These are phyloP conservation scores for Serrognathus titanus DNA, from an alignment of 2,888 invertebrate species.

Conservation along the genomic window DNA sequence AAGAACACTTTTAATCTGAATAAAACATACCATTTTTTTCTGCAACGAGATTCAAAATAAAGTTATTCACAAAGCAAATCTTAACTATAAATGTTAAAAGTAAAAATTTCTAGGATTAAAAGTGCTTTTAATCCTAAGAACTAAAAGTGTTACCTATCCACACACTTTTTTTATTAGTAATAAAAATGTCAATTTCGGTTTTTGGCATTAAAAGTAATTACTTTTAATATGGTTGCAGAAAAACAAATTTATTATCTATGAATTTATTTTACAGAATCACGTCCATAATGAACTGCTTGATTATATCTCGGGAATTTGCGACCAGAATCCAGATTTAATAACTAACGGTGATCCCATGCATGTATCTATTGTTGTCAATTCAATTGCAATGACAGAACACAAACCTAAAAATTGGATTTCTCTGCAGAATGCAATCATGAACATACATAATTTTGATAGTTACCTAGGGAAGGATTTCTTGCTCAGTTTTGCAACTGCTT, in stretches of 20 bases:
- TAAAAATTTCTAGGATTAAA: too few relatives aligned
- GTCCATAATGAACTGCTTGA: constrained; percentile 57
- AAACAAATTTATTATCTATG: not conserved
- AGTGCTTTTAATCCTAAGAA: too few relatives aligned
- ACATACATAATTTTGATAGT: constrained; percentile 32
- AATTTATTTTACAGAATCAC: constrained; percentile 52
- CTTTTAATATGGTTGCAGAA: too few relatives aligned
- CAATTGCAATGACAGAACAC: constrained; percentile 57
- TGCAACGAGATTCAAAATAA: too few relatives aligned
- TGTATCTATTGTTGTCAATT: constrained; percentile 53
- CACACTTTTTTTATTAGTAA: too few relatives aligned
- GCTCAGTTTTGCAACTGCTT: constrained; percentile 54
- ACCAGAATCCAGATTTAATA: constrained; percentile 46
- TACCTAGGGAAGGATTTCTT: constrained; percentile 47
- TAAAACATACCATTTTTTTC: too few relatives aligned
- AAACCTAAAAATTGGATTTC: constrained; percentile 57
- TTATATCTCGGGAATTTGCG: constrained; percentile 54
- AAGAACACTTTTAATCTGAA: too few relatives aligned
- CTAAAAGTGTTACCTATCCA: too few relatives aligned
- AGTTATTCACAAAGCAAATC: too few relatives aligned
- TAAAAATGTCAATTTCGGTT: too few relatives aligned
- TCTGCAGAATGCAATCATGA: constrained; percentile 38
- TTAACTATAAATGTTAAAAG: too few relatives aligned
- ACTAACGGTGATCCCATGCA: constrained; percentile 46
- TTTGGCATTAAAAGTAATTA: too few relatives aligned